Evolutionary conservation across 1,140 invertebrate genomes (phyloP).

Genomic region (Drosophila pseudoananassae): DNA sequence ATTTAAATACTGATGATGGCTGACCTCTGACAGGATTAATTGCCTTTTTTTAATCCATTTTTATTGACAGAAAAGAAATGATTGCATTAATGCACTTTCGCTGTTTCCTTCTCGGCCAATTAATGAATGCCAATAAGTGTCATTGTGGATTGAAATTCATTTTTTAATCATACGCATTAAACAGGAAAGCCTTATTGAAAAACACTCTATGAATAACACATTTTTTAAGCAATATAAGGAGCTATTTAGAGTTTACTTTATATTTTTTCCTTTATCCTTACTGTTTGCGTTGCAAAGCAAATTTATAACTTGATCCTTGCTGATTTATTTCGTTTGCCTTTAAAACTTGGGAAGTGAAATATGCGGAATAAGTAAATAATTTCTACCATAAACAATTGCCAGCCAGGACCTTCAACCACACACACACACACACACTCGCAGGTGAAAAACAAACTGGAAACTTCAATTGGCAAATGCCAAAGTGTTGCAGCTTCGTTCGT

Average conservation of each 20-base stretch:
- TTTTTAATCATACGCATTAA: background rate
- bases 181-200: background rate
- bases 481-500: constrained; percentile 68
- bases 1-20: constrained; percentile 16
- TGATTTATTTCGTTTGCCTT: constrained; percentile 10
- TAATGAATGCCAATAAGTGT: constrained; percentile 25
- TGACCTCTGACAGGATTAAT: constrained; percentile 36
- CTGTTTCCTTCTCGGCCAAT: constrained; percentile 30
- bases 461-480: constrained; percentile 66
- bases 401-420: constrained; percentile 31
- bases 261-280: background rate
- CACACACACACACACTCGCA: constrained; percentile 10
- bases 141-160: constrained; percentile 9
- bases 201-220: too few species aligned
- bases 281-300: background rate
- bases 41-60: constrained; percentile 27
- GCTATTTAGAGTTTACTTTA: background rate
- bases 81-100: constrained; percentile 41
- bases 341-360: constrained; percentile 4
- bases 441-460: constrained; percentile 25
- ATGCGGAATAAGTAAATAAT: constrained; percentile 32
- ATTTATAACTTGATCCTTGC: constrained; percentile 13
- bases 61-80: constrained; percentile 36
- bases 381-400: constrained; percentile 24
- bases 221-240: background rate